Conservation (phyloP, 1,140 invertebrate genomes). For the Planococcus citri region DNA sequence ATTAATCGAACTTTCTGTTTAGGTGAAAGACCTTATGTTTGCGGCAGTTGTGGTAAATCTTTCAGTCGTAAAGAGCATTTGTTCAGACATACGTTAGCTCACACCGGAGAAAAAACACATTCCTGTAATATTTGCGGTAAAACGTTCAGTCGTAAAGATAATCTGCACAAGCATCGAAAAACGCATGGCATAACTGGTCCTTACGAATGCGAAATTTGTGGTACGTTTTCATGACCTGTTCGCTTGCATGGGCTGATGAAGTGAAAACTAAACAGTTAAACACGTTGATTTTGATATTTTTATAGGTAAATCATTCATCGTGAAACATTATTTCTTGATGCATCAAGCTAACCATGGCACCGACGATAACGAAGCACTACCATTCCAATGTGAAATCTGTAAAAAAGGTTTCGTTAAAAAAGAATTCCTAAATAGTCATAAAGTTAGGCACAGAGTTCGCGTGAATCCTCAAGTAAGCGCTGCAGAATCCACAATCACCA, state of each 20-base stretch:
- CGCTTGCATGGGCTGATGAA: too few relatives aligned
- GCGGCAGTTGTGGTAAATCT: constrained; percentile 52
- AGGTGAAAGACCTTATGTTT: constrained; percentile 59
- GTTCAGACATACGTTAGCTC: constrained; percentile 55
- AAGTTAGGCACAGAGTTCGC: constrained; percentile 35
- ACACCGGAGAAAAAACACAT: constrained; percentile 60
- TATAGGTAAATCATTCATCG: constrained; percentile 45
- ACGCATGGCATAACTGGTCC: constrained; percentile 51
- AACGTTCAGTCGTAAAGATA: constrained; percentile 61
- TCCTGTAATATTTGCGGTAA: constrained; percentile 63
- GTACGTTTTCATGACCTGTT: constrained; percentile 42
- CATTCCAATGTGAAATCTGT: constrained; percentile 29
- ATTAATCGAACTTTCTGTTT: too few relatives aligned
- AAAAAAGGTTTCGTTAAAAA: constrained; percentile 40
- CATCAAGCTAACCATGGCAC: constrained; percentile 40
- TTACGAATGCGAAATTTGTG: constrained; percentile 55
- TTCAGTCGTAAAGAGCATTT: constrained; percentile 61
- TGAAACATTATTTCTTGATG: constrained; percentile 52
- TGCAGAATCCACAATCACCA: neutral
- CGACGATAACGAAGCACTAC: constrained; percentile 25
- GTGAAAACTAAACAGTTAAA: too few relatives aligned
- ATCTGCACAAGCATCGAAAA: constrained; percentile 56
- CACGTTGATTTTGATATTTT: constrained; percentile 5
- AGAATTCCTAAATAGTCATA: constrained; percentile 39
- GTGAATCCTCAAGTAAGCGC: neutral